Evolutionary conservation across 2,113 vertebrate species (phyloP), one percentile per base, ranked within the genome.

Genomic region (Dendropsophus ebraccatus): DNA sequence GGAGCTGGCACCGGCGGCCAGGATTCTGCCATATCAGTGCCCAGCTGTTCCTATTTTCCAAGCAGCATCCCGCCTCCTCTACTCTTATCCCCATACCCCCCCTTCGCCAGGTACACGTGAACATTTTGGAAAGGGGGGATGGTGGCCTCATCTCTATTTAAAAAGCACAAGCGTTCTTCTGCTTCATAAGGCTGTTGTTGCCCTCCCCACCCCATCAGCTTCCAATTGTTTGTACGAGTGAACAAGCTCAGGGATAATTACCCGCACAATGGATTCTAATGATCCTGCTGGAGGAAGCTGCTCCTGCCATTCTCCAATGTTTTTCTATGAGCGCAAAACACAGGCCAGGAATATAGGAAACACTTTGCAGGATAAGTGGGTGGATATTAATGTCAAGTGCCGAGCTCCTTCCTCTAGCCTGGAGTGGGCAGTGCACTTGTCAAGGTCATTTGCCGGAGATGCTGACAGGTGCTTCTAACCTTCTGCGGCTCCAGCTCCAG

Each of bases 61-160:
- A 82, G 62, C 49, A 37, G 69, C 88, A 87, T 84, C 35, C 87
- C 87, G 87, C 86, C 41, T 86, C 88, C 73, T 23, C 83, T 9
- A 58, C 21, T 8, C 1, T 60, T 12, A 60, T 60, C 58, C 30
- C 47, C 81, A 81, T 32, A 75, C 83, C 16, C 79, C 47, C 88
- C 28, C 81, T 69, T 80, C 89, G 89, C 50, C 83, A 90, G 87
- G 90, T 88, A 90, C 90, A 86, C 83, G 85, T 89, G 87, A 84
- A 62, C 87, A 56, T 65, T 87, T 72, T 23, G 62, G 62, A 28
- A 14, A 21, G 62, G 25, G 65, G 88, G 89, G 84, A n/a, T n/a
- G n/a, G 88, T 87, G 87, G 86, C 91, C 91, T 93, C 90, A 92
- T 92, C 92, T 90, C 90, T 89, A 91, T 92, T 81, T 92, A 50